Base-by-base conservation (phyloP, 1,140 invertebrate species). In the Wasmannia auropunctata region DNA sequence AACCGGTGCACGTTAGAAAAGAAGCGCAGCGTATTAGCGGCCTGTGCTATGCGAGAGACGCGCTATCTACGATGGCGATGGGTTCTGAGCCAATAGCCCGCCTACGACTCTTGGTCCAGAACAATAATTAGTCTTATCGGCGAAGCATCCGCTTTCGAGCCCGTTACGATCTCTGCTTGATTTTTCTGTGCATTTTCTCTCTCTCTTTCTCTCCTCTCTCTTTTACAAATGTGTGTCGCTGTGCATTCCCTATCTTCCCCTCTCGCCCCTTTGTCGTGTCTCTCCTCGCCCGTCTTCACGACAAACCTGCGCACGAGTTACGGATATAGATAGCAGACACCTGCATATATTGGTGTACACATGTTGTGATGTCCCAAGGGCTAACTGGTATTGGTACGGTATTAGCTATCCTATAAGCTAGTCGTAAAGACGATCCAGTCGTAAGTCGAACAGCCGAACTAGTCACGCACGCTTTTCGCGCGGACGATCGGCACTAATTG, bases 121-220 rank as follows among this genome's bases (percentile, higher is more conserved):
- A 94, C 93, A 93, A 94, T 93, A 94, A 94, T 94, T 94, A 93
- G 93, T 91, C 87, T 93, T 93, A 94, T 93, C 93, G 89, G 84
- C 49, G 49, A 51, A 80, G 65, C 43, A 80, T 79, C 83, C 91
- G 87, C 83, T 77, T 86, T 79, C 86, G 19, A 83, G 28, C 51
- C 67, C 79, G 63, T 81, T 83, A 58, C 67, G 37, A 74, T 83
- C 67, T 46, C 54, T 72, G 51, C 67, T 54, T 22, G 51, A 72
- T 60, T 83, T 72, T 31, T 56, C 49, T 46, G 31, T 25, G 8
- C n/a, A 19, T 60, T 49, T 22, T n/a, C 43, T 28, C 16, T 6
- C 31, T 19, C 49, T 28, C 54, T 28, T 16, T 11, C 31, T 11
- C 65, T 37, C 22, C 31, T 43, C 14, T 31, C 43, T 54, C 60